Base-by-base conservation (phyloP, 2,888 invertebrate species). In the Xylota sylvarum region DNA sequence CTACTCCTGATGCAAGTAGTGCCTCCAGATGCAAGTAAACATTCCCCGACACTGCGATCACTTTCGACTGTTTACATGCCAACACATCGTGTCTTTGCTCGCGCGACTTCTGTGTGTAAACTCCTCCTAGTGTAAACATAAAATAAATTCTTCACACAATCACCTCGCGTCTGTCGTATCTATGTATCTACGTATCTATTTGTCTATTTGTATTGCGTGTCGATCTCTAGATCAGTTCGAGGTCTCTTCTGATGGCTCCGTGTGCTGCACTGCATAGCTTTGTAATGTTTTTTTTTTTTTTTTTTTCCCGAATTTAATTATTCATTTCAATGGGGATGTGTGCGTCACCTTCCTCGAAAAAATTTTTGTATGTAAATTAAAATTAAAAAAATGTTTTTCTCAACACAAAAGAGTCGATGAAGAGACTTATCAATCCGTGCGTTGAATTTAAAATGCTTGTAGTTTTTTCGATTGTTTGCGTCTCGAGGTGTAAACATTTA, bases 401-500 rank as follows among this genome's bases (percentile, higher is more conserved):
- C 4, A 79, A 69, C 23, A 84, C 72, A 72, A 69, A 76, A 69
- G 69, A 62, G 3, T 67, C 58, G 62, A 19, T 46, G 56, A 70
- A 58, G 70, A 69, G 32, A 17, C 50, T 76, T 74, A 70, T 70
- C 64, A 64, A 43, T 74, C 35, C 84, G 79, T 84, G 84, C 48
- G 74, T 43, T 79, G 84, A 84, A 80, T 82, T 85, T 70, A 27
- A 80, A 84, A 65, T 56, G 69, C 50, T 35, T 27, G 12, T 35
- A 9, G 19, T 9, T 10, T 50, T 32, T 32, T 58, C 56, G 43
- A 50, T 58, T 73, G 72, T 37, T 70, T 85, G 73, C 52, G 69
- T 74, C 50, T 50, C 70, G 52, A 85, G 65, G 80, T 80, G 84
- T 85, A 85, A 85, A 80, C 74, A 85, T 80, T 85, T 85, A 76